Conservation (phyloP, 2,888 invertebrate genomes). For the Drosophila basisetae region DNA sequence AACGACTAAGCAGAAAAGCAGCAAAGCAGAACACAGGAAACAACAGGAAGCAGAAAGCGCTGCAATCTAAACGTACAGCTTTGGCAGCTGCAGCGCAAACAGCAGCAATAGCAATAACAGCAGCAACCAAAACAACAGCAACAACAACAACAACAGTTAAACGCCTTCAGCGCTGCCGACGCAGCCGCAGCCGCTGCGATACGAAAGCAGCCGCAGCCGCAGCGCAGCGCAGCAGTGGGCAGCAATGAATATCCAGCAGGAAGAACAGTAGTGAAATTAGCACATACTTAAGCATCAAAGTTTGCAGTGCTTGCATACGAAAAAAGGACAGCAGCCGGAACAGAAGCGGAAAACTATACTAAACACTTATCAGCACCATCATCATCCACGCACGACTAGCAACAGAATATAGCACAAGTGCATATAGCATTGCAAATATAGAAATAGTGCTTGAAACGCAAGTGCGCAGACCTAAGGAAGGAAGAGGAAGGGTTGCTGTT, state of each 20-base stretch:
- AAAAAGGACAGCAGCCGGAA: neutral
- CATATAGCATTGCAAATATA: neutral
- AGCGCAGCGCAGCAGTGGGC: conserved; percentile 33
- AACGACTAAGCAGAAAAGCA: neutral
- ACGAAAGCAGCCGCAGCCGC: conserved; percentile 14
- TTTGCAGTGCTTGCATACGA: neutral
- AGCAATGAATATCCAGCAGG: conserved; percentile 44
- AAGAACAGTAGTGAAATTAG: conserved; percentile 19
- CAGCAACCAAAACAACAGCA: neutral
- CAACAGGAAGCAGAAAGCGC: conserved; percentile 18
- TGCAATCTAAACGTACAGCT: neutral
- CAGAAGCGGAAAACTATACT: neutral
- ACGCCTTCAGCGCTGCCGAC: conserved; percentile 12
- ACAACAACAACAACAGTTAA: neutral
- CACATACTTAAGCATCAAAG: neutral
- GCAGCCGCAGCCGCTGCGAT: conserved; percentile 30
- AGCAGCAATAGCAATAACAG: neutral
- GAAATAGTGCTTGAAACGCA: neutral
- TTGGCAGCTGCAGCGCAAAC: conserved; percentile 2
- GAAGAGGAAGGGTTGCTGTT: neutral
- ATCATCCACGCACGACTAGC: neutral
- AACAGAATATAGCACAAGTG: neutral
- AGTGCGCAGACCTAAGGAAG: neutral
- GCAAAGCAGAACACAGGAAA: neutral
- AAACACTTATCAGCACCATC: neutral